Base-by-base conservation (phyloP, 23 tunicate species). In the Styela plicata region DNA sequence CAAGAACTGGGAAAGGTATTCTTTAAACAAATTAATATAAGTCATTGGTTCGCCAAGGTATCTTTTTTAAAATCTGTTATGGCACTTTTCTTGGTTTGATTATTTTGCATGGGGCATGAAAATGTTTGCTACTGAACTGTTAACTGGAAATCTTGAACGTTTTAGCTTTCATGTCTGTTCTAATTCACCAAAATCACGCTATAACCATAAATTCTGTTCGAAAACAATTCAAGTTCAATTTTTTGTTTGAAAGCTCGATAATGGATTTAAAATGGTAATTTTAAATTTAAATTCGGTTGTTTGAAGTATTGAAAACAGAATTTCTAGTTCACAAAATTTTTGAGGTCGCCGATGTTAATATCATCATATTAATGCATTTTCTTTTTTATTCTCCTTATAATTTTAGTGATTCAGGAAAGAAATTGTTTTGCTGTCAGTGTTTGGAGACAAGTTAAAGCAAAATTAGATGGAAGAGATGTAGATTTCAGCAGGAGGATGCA, bases 1-100 rank as follows among this genome's bases (percentile, higher is more conserved):
- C 97, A n/a, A 83, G 85, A 80, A 86, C 97, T 0, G 97, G 97
- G 64, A 91, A 91, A 91, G 92, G 97, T 91, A 63, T 32, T 33
- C 13, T 13, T 44, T 44, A 7, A 44, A 44, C 7, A 44, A 66
- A 20, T 20, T 57, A 57, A 57, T 57, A 20, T 20, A 18, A 57
- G 64, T 57, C 64, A 57, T 18, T n/a, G n/a, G n/a, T 20, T 57
- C 19, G 20, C 20, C 64, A 57, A 57, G 64, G 64, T 57, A 57
- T 20, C 19, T 18, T 20, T 57, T 18, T 18, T 18, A 57, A 18
- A 20, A 57, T 18, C 64, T 18, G 18, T 18, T 20, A 57, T 57
- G 18, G 19, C 64, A 20, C 64, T 57, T 18, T 20, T 57, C 20
- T 57, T 20, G 20, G 18, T 18, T 20, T 57, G 64, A 57, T 57